These are phyloP conservation scores for Clarias gariepinus DNA, from an alignment of 2,113 vertebrate genomes.

Conservation along the genomic window DNA sequence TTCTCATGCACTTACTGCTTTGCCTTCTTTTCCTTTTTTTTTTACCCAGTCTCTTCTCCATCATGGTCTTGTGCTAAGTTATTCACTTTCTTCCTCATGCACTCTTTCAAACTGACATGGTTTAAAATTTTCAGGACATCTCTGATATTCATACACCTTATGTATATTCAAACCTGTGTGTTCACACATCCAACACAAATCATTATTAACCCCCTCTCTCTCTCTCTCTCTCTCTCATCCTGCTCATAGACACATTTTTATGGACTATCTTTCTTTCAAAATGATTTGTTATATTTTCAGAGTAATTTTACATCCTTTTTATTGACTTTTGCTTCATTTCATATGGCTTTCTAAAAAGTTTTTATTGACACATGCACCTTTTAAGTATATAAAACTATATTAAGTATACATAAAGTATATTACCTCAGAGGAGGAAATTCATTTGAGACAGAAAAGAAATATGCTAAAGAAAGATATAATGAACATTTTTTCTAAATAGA, in stretches of 20 bases:
- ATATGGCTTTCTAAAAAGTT: background rate
- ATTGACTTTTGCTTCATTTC: background rate
- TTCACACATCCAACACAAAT: conserved; percentile 40
- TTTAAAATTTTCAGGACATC: conserved; percentile 20
- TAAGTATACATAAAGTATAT: too few relatives aligned
- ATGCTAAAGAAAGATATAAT: background rate
- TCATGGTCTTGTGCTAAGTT: conserved; percentile 14
- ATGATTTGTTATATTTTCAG: background rate
- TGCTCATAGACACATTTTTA: conserved; percentile 1
- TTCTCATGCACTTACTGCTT: conserved; percentile 41
- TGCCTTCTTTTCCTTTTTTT: background rate
- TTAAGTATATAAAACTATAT: background rate
- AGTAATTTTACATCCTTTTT: background rate
- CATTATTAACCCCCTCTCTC: conserved; percentile 35
- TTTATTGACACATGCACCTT: background rate
- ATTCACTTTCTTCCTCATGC: conserved; percentile 21
- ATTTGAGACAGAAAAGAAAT: conserved; percentile 12
- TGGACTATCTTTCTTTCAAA: background rate
- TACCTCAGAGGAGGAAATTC: background rate
- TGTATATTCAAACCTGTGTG: conserved; percentile 39
- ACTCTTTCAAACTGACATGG: background rate
- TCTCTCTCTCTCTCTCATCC: background rate
- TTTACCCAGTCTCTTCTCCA: background rate
- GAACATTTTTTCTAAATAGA: background rate
- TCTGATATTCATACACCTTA: conserved; percentile 24